Conservation (phyloP, 2,888 invertebrate species). For the Hemicrepidius hirtus region DNA sequence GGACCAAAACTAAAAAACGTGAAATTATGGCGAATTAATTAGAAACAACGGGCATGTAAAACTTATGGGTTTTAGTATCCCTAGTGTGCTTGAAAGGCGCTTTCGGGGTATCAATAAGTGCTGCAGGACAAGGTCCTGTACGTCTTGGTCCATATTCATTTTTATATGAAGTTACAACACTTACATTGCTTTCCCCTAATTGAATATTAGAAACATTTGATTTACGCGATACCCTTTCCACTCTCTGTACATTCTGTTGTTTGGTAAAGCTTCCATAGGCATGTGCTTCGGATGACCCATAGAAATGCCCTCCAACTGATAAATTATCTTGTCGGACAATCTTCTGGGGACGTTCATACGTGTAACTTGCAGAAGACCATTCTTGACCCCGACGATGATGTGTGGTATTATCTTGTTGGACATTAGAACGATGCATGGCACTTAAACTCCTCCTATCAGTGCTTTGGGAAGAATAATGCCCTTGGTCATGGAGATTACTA, state of each 20-base stretch:
- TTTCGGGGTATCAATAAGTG: conserved; percentile 83
- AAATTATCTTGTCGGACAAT: conserved; percentile 80
- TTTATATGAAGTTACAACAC: conserved; percentile 82
- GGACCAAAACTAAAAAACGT: neutral
- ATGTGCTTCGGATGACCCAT: conserved; percentile 82
- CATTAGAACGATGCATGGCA: conserved; percentile 82
- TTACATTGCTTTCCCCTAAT: conserved; percentile 79
- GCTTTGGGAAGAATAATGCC: conserved; percentile 80
- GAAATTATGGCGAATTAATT: conserved; percentile 35
- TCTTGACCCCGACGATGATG: conserved; percentile 74
- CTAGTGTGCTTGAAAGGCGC: conserved; percentile 89
- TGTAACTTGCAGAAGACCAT: conserved; percentile 71
- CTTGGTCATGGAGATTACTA: conserved; percentile 84
- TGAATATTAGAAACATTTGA: conserved; percentile 85
- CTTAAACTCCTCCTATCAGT: conserved; percentile 86
- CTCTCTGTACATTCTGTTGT: conserved; percentile 72
- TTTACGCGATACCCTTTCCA: conserved; percentile 77
- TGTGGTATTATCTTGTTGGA: conserved; percentile 73
- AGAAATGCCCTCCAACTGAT: conserved; percentile 83
- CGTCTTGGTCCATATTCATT: conserved; percentile 84
- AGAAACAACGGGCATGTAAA: conserved; percentile 82
- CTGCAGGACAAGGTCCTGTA: conserved; percentile 86
- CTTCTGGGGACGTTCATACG: conserved; percentile 78
- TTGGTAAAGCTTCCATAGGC: conserved; percentile 81
- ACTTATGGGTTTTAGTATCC: conserved; percentile 89